phyloP scores from a whole-genome alignment of 2,888 invertebrate genomes.

The Tipula helvola region DNA sequence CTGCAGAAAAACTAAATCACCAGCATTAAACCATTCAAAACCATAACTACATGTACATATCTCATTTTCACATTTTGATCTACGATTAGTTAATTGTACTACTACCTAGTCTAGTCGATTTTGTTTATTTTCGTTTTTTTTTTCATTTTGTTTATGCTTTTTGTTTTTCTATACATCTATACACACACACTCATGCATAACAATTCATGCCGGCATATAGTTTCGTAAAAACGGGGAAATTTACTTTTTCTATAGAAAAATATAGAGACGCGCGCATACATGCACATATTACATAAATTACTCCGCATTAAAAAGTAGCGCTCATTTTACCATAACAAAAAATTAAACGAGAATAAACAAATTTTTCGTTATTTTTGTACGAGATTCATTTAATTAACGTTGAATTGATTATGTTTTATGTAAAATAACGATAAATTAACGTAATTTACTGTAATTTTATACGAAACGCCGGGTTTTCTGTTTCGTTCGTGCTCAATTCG shows the following conservation, averaged over 20 bases:
- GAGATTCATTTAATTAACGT: neutral
- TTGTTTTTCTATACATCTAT: neutral
- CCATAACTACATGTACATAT: neutral
- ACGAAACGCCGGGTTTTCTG: neutral
- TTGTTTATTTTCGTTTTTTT: neutral
- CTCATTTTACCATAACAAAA: neutral
- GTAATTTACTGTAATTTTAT: neutral
- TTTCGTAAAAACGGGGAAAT: neutral
- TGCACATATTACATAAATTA: neutral
- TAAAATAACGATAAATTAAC: neutral
- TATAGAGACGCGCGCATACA: neutral
- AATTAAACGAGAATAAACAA: neutral
- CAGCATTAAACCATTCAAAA: neutral
- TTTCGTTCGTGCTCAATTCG: neutral
- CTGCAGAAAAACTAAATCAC: too few relatives aligned
- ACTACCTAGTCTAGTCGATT: neutral
- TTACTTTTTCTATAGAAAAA: neutral
- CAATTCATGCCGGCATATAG: neutral
- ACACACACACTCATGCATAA: neutral
- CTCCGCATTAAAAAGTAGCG: neutral
- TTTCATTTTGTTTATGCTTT: neutral
- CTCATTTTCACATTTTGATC: neutral
- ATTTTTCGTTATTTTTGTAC: neutral
- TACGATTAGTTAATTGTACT: neutral
- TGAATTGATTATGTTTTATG: neutral